Evolutionary conservation across 2,888 invertebrate species (phyloP), one percentile per base, ranked within the genome.

Genomic region (Cryptus armator): DNA sequence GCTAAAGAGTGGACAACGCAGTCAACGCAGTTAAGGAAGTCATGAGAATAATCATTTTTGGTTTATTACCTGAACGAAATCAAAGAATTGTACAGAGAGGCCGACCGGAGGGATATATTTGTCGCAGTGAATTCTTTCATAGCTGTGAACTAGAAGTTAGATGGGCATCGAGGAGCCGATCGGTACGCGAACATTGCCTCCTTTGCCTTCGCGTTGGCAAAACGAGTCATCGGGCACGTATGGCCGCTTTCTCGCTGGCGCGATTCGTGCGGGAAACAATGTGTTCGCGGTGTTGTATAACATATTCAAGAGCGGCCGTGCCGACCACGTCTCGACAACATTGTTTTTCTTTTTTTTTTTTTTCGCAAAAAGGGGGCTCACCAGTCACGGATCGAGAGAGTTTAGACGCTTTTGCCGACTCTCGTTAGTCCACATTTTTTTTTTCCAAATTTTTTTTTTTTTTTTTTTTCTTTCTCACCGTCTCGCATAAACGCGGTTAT

Each of bases 211-310:
- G 46, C 46, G 75, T 71, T 66, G 46, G 75, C 75, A 76, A 75
- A 84, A 85, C 80, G 80, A 62, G 76, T 67, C 72, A 67, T 19
- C 83, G 88, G 37, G 86, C 90, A 89, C 89, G 89, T 89, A 89
- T 88, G 83, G 81, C 85, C 74, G 70, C 84, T 86, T 84, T 82
- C 76, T 74, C 74, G 71, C 72, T 53, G 67, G 85, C 87, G 79
- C 84, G 89, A 91, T 91, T 91, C 92, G 92, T 92, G 91, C 90
- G 89, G 86, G 87, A 91, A 92, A 93, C 92, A 93, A 93, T 92
- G 91, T 90, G 88, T 87, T 85, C 86, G 83, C 86, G 85, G 88
- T 86, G 88, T 89, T 86, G 88, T 89, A 90, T 90, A 92, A 90
- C 90, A 85, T 83, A 90, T 89, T 88, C 89, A 89, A 85, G 88